Evolutionary conservation across 2,797 vertebrate genomes (phyloP).

Genomic region (Clarias platycephalus): DNA sequence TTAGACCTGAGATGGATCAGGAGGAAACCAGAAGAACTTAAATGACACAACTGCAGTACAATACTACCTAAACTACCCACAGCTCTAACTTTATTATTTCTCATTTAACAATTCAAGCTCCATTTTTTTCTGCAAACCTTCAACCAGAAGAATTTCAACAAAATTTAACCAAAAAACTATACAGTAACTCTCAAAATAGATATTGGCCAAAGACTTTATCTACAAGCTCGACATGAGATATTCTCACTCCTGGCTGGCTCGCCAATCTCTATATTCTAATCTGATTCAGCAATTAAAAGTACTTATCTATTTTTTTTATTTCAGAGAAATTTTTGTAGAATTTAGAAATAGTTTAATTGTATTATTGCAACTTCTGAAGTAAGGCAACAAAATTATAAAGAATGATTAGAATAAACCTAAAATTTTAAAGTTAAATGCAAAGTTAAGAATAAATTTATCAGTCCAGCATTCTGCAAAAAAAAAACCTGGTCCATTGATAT

Average conservation of each 20-base stretch:
- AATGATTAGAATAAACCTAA: not conserved
- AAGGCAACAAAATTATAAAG: not conserved
- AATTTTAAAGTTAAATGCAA: not conserved
- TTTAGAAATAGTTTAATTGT: not conserved
- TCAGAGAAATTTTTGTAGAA: not conserved
- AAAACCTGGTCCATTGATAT: not conserved
- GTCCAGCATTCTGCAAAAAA: not conserved
- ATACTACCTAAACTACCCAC: not conserved
- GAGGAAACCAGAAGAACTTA: not conserved
- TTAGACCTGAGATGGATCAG: not conserved
- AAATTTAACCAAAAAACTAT: too few relatives aligned
- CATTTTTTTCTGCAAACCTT: not conserved
- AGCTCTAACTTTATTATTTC: not conserved
- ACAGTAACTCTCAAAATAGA: not conserved
- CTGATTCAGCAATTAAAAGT: not conserved
- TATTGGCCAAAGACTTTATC: not conserved
- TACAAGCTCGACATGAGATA: not conserved
- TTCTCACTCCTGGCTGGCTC: slow-evolving; percentile 9
- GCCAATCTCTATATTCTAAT: not conserved
- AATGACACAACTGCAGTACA: not conserved
- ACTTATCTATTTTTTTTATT: not conserved
- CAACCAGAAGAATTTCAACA: too few relatives aligned
- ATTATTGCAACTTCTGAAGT: not conserved
- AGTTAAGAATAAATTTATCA: not conserved
- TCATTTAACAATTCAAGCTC: not conserved